Conservation (phyloP, 1,140 invertebrate species). For the Dinoponera quadriceps region DNA sequence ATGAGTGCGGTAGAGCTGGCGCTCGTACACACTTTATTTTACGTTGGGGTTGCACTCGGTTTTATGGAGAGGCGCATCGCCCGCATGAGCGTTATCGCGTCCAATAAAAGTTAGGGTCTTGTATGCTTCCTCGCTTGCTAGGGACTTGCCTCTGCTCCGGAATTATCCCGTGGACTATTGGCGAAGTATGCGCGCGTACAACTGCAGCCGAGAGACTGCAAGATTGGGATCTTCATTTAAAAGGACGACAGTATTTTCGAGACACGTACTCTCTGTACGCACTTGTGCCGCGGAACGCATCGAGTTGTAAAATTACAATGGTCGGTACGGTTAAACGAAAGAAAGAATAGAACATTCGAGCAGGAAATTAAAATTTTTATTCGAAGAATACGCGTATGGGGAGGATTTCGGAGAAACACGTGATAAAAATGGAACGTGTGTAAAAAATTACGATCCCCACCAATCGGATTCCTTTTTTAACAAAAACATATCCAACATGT, state of each 20-base stretch:
- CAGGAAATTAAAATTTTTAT: neutral
- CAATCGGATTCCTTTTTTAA: slow-evolving; percentile 18
- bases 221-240: slow-evolving; percentile 41
- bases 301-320: neutral
- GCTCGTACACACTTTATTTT: slow-evolving; percentile 43
- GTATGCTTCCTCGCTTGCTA: slow-evolving; percentile 3
- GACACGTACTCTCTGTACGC: neutral
- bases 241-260: neutral
- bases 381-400: neutral
- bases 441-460: neutral
- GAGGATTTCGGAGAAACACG: neutral
- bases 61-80: slow-evolving; percentile 31
- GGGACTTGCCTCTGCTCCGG: slow-evolving; percentile 4
- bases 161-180: slow-evolving; percentile 33
- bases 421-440: neutral
- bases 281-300: neutral
- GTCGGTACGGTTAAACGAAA: neutral
- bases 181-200: neutral
- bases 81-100: slow-evolving; percentile 22
- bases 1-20: slow-evolving; percentile 23
- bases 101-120: slow-evolving; percentile 43
- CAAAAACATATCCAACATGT: slow-evolving; percentile 4
- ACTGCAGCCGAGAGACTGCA: neutral
- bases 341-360: neutral
- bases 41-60: slow-evolving; percentile 31